Conservation (phyloP, 2,113 vertebrate genomes). For the Podiceps cristatus region DNA sequence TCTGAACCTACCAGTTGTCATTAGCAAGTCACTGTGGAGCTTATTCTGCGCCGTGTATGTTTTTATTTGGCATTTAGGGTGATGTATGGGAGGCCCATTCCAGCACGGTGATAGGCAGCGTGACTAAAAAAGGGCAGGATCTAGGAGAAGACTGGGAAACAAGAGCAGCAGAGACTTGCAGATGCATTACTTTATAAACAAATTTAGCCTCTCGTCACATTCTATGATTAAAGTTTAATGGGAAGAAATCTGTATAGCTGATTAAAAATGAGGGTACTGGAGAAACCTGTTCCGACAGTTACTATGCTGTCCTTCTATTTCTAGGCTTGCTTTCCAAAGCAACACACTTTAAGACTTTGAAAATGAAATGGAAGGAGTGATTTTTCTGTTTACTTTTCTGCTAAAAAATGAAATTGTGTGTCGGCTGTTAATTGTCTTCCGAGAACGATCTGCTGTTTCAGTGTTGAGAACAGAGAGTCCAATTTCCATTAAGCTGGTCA, state of each 20-base stretch:
- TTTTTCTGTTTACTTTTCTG: conserved; percentile 25
- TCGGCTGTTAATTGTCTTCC: background rate
- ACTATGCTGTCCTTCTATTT: background rate
- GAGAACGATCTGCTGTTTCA: background rate
- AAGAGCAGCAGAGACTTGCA: background rate
- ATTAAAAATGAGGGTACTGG: background rate
- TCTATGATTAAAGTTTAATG: background rate
- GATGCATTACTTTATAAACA: background rate
- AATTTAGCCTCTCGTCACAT: background rate
- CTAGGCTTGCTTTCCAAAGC: background rate
- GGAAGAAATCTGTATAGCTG: background rate
- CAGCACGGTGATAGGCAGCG: background rate
- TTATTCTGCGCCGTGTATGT: background rate
- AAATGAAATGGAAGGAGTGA: background rate
- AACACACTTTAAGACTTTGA: background rate
- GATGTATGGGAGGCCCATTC: background rate
- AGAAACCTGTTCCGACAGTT: background rate
- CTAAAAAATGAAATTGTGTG: background rate
- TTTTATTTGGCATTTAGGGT: background rate
- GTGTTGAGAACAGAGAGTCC: background rate
- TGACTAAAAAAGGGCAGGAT: background rate
- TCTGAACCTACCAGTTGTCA: background rate
- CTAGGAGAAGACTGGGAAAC: background rate
- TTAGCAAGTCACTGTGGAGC: background rate
- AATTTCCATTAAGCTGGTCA: conserved; percentile 1